Base-by-base conservation (phyloP, 2,888 invertebrate genomes). In the Aphelenchoides bicaudatus region DNA sequence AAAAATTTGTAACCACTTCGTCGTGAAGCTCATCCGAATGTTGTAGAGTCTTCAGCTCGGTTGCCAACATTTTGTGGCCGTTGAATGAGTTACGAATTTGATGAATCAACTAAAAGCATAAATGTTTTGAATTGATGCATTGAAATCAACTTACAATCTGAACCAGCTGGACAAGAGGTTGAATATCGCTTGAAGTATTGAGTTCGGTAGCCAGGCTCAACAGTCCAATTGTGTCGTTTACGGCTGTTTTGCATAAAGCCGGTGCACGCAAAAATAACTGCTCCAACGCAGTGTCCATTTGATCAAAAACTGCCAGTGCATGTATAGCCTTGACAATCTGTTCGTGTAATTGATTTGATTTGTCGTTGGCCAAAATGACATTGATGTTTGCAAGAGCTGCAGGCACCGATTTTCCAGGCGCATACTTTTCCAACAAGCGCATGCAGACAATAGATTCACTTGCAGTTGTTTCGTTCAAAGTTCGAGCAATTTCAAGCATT, bases 161-260 rank as follows among this genome's bases (percentile, higher is more conserved):
- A 47, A 72, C 68, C 16, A 74, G 58, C 50, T 73, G 70, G 10
- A 68, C 65, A 27, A 74, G 59, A 1, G 61, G 46, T 56, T 19
- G 39, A n/a, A n/a, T n/a, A 59, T 43, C 43, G 16, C 10, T 21
- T 6, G 43, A 8, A 6, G 10, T n/a, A 8, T 43, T 6, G 34
- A 19, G 29, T 8, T 49, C 31, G 49, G 49, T 29, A 6, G 58
- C 21, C 19, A 55, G 21, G 31, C 54, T 66, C 6, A 66, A 29
- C 13, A 66, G 27, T 28, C 48, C 46, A 23, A 70, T 65, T 23
- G 66, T 67, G 30, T 65, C 65, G 31, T 57, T 61, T 8, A 68
- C 53, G 4, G 55, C 56, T 37, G 51, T 64, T 21, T 39, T 39
- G 47, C 48, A 65, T 8, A 64, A 27, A 13, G 51, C 38, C 21